These are phyloP conservation scores for Deilephila elpenor DNA, from an alignment of 2,888 invertebrate species.

Conservation along the genomic window DNA sequence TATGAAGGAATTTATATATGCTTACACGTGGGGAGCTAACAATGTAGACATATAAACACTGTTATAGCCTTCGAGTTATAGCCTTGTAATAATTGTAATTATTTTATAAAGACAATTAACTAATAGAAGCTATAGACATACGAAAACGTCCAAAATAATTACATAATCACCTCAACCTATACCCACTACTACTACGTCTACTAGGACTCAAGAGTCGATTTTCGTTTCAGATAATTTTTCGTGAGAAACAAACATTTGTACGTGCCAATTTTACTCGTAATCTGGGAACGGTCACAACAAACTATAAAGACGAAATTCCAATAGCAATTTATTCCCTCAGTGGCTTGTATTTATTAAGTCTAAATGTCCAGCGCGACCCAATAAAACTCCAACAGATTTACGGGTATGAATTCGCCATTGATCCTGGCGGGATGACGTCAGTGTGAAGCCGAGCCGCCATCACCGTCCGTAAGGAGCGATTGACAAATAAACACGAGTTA, in stretches of 20 bases:
- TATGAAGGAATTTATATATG: not conserved
- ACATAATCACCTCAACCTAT: not conserved
- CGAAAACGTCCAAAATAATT: not conserved
- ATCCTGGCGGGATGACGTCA: conserved; percentile 8
- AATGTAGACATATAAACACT: too few species aligned
- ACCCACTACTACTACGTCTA: too few species aligned
- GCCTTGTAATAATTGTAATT: too few species aligned
- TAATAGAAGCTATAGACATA: not conserved
- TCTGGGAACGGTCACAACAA: not conserved
- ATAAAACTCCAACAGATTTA: conserved; percentile 14
- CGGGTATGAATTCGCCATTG: conserved; percentile 8
- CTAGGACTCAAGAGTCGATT: too few species aligned
- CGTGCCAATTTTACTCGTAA: not conserved
- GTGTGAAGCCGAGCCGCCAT: conserved; percentile 7
- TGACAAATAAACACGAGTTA: conserved; percentile 25
- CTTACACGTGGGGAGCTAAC: too few species aligned
- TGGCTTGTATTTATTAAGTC: not conserved
- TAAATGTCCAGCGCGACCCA: conserved; percentile 1
- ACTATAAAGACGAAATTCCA: not conserved
- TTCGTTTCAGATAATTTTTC: too few species aligned
- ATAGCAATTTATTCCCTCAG: not conserved
- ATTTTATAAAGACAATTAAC: too few species aligned
- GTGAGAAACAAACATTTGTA: too few species aligned
- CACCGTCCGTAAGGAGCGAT: not conserved
- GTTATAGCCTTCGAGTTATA: too few species aligned